A percentile compares a stretch with the other conserved stretches of the same genome.
Evolutionary conservation across 30 jellyfish, hydroid and myxozoan genomes (phyloP).

Genomic region (Cassiopea xamachana): DNA sequence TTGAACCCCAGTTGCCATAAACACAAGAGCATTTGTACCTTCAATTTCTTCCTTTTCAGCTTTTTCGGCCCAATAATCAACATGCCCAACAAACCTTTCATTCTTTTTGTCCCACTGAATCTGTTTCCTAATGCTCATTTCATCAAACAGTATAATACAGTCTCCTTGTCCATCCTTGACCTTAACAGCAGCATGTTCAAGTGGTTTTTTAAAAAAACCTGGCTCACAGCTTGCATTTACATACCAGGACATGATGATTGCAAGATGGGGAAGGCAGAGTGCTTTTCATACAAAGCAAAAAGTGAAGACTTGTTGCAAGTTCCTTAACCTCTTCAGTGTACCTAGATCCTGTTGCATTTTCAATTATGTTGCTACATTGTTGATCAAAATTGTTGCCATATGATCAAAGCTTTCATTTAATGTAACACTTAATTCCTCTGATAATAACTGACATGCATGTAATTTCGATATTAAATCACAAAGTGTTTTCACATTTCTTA

Average conservation of each 20-base stretch:
- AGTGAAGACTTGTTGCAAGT: slow-evolving; percentile 41
- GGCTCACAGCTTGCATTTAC: slow-evolving; percentile 48
- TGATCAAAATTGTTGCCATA: neutral
- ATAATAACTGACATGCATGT: neutral
- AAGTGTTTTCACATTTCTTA: neutral
- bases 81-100: slow-evolving; percentile 50
- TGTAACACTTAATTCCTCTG: neutral
- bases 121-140: slow-evolving; percentile 43
- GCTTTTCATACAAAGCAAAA: neutral
- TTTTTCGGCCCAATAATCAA: slow-evolving; percentile 34
- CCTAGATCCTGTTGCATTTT: slow-evolving; percentile 11
- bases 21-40: slow-evolving; percentile 42
- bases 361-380: slow-evolving; percentile 3
- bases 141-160: slow-evolving; percentile 40
- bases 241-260: slow-evolving; percentile 53
- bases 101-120: slow-evolving; percentile 29
- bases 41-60: slow-evolving; percentile 53
- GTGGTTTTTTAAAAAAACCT: slow-evolving; percentile 37
- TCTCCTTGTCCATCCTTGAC: slow-evolving; percentile 23
- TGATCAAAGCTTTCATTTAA: slow-evolving; percentile 8
- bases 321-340: slow-evolving; percentile 13
- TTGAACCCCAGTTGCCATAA: too few species aligned
- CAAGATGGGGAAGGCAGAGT: slow-evolving; percentile 52
- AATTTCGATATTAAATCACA: neutral
- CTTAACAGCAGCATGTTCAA: neutral